Conservation (phyloP, 1,140 invertebrate genomes). For the Philopotamus ludificatus region DNA sequence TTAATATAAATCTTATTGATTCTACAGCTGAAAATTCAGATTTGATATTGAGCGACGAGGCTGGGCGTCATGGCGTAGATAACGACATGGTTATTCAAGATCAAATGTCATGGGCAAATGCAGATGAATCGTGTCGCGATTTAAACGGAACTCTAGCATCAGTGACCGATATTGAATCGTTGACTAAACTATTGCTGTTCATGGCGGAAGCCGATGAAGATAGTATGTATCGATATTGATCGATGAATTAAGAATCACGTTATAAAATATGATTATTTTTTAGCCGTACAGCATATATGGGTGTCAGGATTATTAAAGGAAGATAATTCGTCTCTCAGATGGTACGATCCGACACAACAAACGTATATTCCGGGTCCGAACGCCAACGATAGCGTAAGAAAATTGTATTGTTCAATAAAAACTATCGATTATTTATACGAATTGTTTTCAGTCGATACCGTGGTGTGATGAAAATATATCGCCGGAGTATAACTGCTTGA, state of each 20-base stretch:
- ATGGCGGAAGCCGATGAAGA: slow-evolving; percentile 22
- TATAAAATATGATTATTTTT: too few relatives aligned
- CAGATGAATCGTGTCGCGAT: background rate
- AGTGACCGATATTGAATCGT: background rate
- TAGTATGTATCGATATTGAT: slow-evolving; percentile 9
- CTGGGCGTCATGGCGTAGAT: too few relatives aligned
- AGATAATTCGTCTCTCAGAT: too few relatives aligned
- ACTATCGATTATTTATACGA: background rate
- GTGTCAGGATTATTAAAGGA: slow-evolving; percentile 19
- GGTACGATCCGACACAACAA: slow-evolving; percentile 1
- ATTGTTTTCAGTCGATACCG: slow-evolving; percentile 35
- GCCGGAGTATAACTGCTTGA: slow-evolving; percentile 49
- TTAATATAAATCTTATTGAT: background rate
- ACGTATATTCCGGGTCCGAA: background rate
- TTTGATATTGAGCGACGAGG: background rate
- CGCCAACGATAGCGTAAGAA: background rate
- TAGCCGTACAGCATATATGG: slow-evolving; percentile 23
- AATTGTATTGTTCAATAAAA: background rate
- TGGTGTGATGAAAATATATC: slow-evolving; percentile 48
- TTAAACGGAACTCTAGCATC: slow-evolving; percentile 10
- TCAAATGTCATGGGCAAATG: background rate
- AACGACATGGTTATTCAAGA: background rate
- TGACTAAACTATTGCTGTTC: background rate
- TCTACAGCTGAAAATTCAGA: background rate
- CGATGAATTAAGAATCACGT: too few relatives aligned